Evolutionary conservation across 1,140 invertebrate genomes (phyloP), one percentile per base, ranked within the genome.

Genomic region (Drosophila subobscura): DNA sequence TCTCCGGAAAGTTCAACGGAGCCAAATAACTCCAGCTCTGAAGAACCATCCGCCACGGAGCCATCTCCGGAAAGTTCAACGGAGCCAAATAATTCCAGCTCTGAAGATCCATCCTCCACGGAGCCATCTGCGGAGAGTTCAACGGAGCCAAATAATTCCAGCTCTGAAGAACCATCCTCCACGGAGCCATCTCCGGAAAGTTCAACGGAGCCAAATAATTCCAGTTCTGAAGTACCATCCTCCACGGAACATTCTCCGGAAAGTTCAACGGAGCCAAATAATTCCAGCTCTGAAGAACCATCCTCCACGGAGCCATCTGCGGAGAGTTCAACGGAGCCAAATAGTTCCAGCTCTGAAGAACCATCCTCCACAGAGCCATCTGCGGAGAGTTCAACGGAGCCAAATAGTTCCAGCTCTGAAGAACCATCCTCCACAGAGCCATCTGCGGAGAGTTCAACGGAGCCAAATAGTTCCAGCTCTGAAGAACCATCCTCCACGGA

Each of bases 191-290:
- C 56, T 2, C 3, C n/a, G 0, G 16, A 20, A 14, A 60, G 8
- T 23, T 10, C 37, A 8, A 16, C 46, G 0, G 20, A 63, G 25
- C 7, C 16, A 12, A 41, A n/a, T 4, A 3, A 1, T 4, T 7
- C 14, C 3, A 59, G 23, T 10, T 46, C 52, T 0, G 52, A 47
- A 8, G 23, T 5, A 45, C 40, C 53, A 0, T 27, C 51, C 8
- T 22, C 10, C 8, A 14, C 10, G 20, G 44, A 64, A 14, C 14
- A 25, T 4, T 53, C 16, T 6, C 2, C 4, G 3, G 50, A 33
- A 7, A 54, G 50, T 29, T 44, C 58, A 0, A 61, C 58, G 2
- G 50, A 54, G n/a, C 25, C 40, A 3, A 41, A 25, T n/a, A 41
- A 14, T 10, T 53, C 49, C 6, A 60, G 58, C 8, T 58, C 55